Conservation (phyloP, 2,797 vertebrate genomes). For the Pogoniulus pusillus region DNA sequence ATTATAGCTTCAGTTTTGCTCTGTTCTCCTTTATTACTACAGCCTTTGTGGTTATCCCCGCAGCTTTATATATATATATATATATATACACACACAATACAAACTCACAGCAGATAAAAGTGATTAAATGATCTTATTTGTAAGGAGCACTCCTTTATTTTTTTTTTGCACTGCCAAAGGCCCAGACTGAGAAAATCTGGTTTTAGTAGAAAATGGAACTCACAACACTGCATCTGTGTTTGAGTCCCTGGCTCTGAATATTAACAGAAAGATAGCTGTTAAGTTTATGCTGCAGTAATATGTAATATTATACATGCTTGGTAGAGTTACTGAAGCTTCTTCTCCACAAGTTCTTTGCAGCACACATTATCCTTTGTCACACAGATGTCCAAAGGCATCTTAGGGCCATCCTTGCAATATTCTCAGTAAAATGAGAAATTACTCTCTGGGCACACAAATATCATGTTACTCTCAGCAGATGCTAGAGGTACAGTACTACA, state of each 20-base stretch:
- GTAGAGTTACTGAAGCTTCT: not conserved
- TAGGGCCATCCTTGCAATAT: not conserved
- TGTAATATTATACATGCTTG: not conserved
- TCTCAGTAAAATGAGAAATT: not conserved
- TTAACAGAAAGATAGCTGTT: not conserved
- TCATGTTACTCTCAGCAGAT: not conserved
- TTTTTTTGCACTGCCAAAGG: not conserved
- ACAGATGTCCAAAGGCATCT: not conserved
- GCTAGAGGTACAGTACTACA: not conserved
- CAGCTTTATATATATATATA: not conserved
- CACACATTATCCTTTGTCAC: not conserved
- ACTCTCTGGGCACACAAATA: not conserved
- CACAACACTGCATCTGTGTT: not conserved
- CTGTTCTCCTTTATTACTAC: not conserved
- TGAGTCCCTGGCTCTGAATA: not conserved
- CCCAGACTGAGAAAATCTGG: not conserved
- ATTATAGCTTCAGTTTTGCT: constrained; percentile 8
- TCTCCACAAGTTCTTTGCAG: not conserved
- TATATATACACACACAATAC: not conserved
- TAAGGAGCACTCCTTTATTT: not conserved
- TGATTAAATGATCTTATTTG: not conserved
- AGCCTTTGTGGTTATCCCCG: not conserved
- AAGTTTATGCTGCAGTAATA: not conserved
- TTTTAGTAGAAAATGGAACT: not conserved
- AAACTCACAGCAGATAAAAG: not conserved